These are phyloP conservation scores for Mastomys natalensis DNA, from an alignment of 2,113 vertebrate species.

Conservation along the genomic window DNA sequence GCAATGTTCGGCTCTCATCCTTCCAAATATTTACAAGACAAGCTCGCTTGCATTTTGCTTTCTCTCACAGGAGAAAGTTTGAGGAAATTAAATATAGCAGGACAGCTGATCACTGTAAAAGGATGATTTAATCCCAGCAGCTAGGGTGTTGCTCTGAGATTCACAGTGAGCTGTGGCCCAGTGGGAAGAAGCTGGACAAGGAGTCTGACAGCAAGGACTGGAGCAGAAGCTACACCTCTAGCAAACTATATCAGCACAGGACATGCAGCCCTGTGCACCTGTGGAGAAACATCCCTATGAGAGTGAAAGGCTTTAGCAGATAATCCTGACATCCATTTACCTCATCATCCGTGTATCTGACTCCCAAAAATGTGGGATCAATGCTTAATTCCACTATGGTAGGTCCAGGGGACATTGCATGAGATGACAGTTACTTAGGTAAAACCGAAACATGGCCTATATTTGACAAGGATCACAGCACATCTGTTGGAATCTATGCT, in stretches of 20 bases:
- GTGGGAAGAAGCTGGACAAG: neutral
- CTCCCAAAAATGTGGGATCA: neutral
- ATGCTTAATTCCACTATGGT: neutral
- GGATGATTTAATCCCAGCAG: neutral
- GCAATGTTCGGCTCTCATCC: neutral
- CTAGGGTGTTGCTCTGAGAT: neutral
- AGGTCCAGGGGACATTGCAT: neutral
- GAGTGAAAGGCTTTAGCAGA: neutral
- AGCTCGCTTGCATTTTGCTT: neutral
- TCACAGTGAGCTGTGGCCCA: neutral
- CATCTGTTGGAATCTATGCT: neutral
- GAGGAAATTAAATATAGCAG: constrained; percentile 43
- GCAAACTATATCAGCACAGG: accelerated
- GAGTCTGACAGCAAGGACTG: neutral
- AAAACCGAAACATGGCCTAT: neutral
- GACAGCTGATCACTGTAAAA: neutral
- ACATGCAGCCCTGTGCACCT: neutral
- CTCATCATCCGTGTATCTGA: neutral
- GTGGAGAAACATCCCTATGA: neutral
- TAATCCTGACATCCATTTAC: neutral
- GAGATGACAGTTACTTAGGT: neutral
- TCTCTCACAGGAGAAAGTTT: constrained; percentile 12
- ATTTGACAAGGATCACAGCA: neutral
- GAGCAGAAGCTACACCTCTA: neutral
- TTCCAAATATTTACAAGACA: constrained; percentile 51